Evolutionary conservation across 2,888 invertebrate genomes (phyloP).

Genomic region (Ctenicera cuprea): DNA sequence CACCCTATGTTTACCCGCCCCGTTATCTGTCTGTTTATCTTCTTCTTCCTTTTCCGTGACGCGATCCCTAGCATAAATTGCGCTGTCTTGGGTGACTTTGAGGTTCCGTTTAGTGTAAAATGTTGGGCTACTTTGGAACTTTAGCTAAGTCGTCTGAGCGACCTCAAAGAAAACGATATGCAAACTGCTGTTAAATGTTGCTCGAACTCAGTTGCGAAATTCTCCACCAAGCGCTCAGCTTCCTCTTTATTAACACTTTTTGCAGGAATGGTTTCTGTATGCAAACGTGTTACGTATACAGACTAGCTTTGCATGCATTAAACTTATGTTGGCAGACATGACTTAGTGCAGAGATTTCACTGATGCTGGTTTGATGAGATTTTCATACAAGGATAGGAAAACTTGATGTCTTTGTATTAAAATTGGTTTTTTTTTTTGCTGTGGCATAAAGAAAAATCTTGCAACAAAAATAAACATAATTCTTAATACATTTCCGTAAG

Average conservation of each 20-base stretch:
- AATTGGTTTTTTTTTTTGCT: no score
- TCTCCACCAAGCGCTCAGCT: background rate
- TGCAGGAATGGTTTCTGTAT: background rate
- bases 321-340: background rate
- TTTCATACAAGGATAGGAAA: background rate
- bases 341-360: background rate
- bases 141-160: slow-evolving; percentile 24
- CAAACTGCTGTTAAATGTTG: slow-evolving; percentile 40
- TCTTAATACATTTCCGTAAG: background rate
- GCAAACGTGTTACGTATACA: background rate
- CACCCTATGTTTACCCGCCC: slow-evolving; percentile 53
- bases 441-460: no score
- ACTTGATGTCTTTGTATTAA: background rate
- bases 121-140: slow-evolving; percentile 32
- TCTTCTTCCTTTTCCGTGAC: slow-evolving; percentile 47
- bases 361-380: no score
- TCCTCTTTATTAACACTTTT: slow-evolving; percentile 14
- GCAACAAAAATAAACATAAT: no score
- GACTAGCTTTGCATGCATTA: background rate
- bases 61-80: slow-evolving; percentile 38
- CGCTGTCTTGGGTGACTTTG: slow-evolving; percentile 35
- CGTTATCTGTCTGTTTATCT: slow-evolving; percentile 54
- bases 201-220: slow-evolving; percentile 31
- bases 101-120: slow-evolving; percentile 44
- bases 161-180: slow-evolving; percentile 37